Evolutionary conservation across 2,113 vertebrate genomes (phyloP), one percentile per base, ranked within the genome.

Genomic region (Gymnorhina tibicen): DNA sequence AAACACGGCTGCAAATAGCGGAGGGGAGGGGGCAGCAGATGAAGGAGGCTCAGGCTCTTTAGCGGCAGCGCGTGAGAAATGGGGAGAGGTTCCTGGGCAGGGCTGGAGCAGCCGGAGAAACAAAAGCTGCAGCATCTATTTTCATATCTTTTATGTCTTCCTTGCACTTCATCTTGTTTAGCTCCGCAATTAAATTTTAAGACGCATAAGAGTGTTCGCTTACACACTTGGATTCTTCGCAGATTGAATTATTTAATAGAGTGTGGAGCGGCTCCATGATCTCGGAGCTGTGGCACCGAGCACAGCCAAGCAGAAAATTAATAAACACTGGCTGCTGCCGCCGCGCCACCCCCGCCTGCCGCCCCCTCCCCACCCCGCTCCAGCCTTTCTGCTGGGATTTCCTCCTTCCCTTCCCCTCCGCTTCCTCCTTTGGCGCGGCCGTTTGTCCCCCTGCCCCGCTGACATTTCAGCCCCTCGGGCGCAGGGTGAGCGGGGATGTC

Each of bases 171-270:
- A 97, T 97, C 97, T 97, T 69, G 35, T 97, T 98, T 97, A 97
- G 93, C 85, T 69, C 50, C 11, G 82, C 98, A 97, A 98, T 98
- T 98, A 98, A 97, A 98, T 97, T 97, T 97, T 97, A 98, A 98
- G 97, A 95, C 86, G 97, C 96, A 82, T 96, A 96, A 97, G 95
- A 95, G 87, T 35, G 74, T 95, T 95, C 92, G 49, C 91, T 94
- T 78, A 64, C 83, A 97, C 91, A 97, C 97, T 96, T 95, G 95
- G 97, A 93, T 92, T 98, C 96, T 92, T 82, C 90, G n/a, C 95
- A 89, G 97, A 97, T 93, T 96, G 97, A 97, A 97, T 98, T 97
- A 97, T 98, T 98, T 98, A 98, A 98, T 95, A 97, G 97, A 97
- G 96, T 97, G 97, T 95, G 92, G 96, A 94, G 97, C 87, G 60